A percentile compares a stretch with the other conserved stretches of the same genome.
phyloP scores from a whole-genome alignment of 2,113 vertebrate genomes.

The Silurus meridionalis region DNA sequence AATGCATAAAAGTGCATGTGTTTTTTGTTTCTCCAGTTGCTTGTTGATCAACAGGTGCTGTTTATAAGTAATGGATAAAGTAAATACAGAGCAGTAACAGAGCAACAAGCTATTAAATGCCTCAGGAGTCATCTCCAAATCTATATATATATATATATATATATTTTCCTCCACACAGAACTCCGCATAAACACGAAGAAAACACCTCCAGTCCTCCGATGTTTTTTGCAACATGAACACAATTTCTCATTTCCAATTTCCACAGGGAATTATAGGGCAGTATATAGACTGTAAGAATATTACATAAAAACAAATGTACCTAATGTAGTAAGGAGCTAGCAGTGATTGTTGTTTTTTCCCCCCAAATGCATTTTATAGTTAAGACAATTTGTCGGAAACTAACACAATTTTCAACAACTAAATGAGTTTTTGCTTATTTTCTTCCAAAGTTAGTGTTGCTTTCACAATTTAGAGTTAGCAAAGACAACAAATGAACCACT shows the following conservation, averaged over 20 bases:
- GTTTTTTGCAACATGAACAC: constrained; percentile 21
- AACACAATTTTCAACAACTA: background rate
- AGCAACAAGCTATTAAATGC: constrained; percentile 44
- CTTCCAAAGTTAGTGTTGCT: background rate
- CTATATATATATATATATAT: constrained; percentile 3
- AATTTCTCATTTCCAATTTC: background rate
- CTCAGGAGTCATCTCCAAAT: constrained; percentile 61
- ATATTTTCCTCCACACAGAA: constrained; percentile 35
- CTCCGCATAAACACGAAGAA: constrained; percentile 57
- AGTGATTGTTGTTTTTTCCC: background rate
- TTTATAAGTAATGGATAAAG: constrained; percentile 50
- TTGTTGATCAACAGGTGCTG: constrained; percentile 62
- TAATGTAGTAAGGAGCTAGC: constrained; percentile 37
- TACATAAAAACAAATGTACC: background rate
- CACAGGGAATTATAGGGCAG: background rate
- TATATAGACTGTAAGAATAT: background rate
- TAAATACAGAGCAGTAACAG: constrained; percentile 43
- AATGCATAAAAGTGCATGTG: background rate
- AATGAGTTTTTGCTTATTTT: background rate
- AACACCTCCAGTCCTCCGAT: constrained; percentile 52
- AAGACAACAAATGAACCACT: constrained; percentile 58
- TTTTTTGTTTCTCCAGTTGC: constrained; percentile 31
- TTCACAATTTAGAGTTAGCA: constrained; percentile 52
- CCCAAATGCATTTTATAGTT: background rate
- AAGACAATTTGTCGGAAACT: background rate